These are phyloP conservation scores for Drosophila setosimentum DNA, from an alignment of 2,888 invertebrate species.

Conservation along the genomic window DNA sequence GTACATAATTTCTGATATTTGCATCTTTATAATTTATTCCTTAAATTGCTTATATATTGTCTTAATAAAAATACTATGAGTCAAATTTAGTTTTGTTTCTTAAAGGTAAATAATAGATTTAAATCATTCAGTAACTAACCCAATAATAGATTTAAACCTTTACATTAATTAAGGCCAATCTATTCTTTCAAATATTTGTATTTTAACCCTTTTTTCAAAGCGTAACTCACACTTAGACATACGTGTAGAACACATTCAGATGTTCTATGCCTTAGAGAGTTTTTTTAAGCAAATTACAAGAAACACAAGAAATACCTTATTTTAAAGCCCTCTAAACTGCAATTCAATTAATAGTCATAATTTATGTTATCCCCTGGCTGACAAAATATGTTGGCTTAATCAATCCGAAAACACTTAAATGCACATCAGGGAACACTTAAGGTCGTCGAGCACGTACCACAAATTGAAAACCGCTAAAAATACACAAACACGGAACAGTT, in stretches of 20 bases:
- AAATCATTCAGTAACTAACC: not conserved
- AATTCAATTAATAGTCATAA: conserved; percentile 45
- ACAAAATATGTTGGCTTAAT: conserved; percentile 34
- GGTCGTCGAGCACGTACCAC: conserved; percentile 46
- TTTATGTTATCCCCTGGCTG: conserved; percentile 25
- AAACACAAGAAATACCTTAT: not conserved
- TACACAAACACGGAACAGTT: conserved; percentile 26
- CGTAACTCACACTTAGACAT: not conserved
- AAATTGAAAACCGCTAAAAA: conserved; percentile 58
- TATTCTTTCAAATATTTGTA: not conserved
- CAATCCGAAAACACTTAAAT: conserved; percentile 56
- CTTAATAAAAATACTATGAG: too few relatives aligned
- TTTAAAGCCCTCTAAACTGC: conserved; percentile 4
- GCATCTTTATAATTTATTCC: not conserved
- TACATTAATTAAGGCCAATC: not conserved
- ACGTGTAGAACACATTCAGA: not conserved
- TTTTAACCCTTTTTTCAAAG: not conserved
- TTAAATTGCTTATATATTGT: not conserved
- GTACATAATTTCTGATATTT: too few relatives aligned
- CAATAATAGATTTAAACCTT: not conserved
- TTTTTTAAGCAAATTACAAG: not conserved
- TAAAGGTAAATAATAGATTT: not conserved
- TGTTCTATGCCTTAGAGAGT: not conserved
- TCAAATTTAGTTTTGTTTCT: not conserved
- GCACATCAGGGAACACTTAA: conserved; percentile 56